Percentiles rank a stretch among this genome's conserved stretches.
Evolutionary conservation across 2,888 invertebrate species (phyloP).

Genomic region (Adelphocoris suturalis): DNA sequence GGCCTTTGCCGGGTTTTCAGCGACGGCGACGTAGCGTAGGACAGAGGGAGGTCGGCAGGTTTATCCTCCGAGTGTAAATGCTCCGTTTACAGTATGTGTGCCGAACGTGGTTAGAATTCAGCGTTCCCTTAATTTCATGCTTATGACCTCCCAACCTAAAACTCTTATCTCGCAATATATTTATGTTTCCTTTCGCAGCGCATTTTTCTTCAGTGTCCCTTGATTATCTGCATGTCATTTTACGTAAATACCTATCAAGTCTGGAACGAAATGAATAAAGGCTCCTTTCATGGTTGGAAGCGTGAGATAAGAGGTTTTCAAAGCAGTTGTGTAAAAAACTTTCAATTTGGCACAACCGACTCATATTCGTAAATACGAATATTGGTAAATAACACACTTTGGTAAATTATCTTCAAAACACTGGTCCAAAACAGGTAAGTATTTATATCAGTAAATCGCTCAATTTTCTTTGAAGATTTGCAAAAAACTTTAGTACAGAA

Average conservation of each 20-base stretch:
- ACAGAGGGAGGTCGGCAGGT: not conserved
- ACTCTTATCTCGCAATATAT: slow-evolving; percentile 21
- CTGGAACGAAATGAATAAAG: not conserved
- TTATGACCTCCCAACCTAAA: slow-evolving; percentile 7
- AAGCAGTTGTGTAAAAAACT: too few species aligned
- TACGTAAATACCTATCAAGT: not conserved
- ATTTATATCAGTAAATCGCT: too few species aligned
- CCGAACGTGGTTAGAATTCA: slow-evolving; percentile 3
- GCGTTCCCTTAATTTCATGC: slow-evolving; percentile 14
- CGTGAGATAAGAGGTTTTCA: too few species aligned
- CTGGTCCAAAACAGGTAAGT: too few species aligned
- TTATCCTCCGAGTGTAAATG: slow-evolving; percentile 34
- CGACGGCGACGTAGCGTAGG: not conserved
- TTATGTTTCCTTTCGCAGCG: not conserved
- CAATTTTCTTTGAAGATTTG: too few species aligned
- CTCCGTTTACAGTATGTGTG: slow-evolving; percentile 15
- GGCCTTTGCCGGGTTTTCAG: not conserved
- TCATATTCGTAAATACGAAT: too few species aligned
- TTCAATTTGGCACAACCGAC: too few species aligned
- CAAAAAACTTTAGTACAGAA: too few species aligned
- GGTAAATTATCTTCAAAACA: too few species aligned
- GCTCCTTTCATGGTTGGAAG: too few species aligned
- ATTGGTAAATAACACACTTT: too few species aligned
- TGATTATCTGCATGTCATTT: not conserved
- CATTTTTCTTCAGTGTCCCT: not conserved